Conservation (phyloP, 1,140 invertebrate species). For the Monochamus saltuarius region DNA sequence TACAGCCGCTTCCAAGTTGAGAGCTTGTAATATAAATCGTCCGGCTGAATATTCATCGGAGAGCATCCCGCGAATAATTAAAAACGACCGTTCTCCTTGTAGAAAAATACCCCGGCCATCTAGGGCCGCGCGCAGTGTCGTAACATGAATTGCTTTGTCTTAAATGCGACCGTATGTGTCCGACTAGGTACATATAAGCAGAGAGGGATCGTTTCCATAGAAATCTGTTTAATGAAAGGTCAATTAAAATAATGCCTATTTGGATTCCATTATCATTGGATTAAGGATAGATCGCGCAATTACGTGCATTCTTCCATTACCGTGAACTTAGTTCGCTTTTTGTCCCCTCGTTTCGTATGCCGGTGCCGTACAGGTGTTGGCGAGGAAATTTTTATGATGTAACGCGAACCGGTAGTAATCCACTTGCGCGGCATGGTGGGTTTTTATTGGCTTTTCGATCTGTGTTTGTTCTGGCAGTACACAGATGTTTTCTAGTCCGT, state of each 20-base stretch:
- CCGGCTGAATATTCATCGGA: constrained; percentile 4
- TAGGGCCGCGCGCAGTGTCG: constrained; percentile 9
- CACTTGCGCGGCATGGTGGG: too few relatives aligned
- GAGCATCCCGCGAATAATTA: neutral
- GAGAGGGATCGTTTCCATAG: constrained; percentile 26
- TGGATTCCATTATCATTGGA: constrained; percentile 33
- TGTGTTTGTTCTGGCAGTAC: too few relatives aligned
- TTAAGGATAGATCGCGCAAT: constrained; percentile 32
- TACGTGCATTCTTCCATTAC: constrained; percentile 10
- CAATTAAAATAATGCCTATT: constrained; percentile 31
- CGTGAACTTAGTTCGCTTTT: constrained; percentile 12
- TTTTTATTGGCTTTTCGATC: too few relatives aligned
- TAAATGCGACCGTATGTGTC: neutral
- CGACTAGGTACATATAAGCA: constrained; percentile 10
- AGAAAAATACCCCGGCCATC: constrained; percentile 8
- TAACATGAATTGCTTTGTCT: constrained; percentile 18
- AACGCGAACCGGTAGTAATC: constrained; percentile 1
- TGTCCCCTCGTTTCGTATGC: neutral
- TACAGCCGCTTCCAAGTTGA: too few relatives aligned
- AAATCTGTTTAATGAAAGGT: constrained; percentile 32
- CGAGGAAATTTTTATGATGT: constrained; percentile 16
- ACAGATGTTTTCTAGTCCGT: too few relatives aligned
- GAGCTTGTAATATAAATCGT: neutral
- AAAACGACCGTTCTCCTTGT: constrained; percentile 5
- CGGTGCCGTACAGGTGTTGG: neutral